phyloP scores from a whole-genome alignment of 2,797 vertebrate species.

The Crossoptilon crossoptilon region DNA sequence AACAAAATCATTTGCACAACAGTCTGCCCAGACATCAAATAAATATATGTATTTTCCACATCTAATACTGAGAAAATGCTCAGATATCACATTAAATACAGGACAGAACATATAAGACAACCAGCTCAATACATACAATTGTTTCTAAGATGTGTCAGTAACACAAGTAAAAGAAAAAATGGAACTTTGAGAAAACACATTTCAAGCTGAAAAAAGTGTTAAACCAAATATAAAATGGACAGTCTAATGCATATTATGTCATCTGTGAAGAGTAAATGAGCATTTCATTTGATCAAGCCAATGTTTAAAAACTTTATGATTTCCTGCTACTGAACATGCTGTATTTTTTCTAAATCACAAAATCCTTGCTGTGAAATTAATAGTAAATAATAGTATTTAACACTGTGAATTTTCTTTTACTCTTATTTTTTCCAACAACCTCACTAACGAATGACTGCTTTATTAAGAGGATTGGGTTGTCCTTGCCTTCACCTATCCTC shows the following conservation, averaged over 20 bases:
- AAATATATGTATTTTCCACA: not conserved
- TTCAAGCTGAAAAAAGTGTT: not conserved
- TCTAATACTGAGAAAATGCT: not conserved
- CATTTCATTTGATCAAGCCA: not conserved
- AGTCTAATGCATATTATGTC: not conserved
- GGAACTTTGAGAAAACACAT: not conserved
- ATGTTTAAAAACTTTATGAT: not conserved
- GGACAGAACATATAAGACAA: not conserved
- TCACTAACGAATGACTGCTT: not conserved
- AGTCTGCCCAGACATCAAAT: not conserved
- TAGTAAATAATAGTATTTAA: not conserved
- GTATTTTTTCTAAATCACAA: constrained; percentile 7
- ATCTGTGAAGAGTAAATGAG: not conserved
- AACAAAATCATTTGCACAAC: not conserved
- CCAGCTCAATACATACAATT: not conserved
- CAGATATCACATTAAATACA: not conserved
- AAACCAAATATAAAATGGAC: not conserved
- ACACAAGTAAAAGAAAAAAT: not conserved
- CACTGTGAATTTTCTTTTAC: not conserved
- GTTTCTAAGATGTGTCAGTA: not conserved
- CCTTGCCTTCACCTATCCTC: not conserved
- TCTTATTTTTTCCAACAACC: not conserved
- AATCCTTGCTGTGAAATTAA: not conserved
- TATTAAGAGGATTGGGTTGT: not conserved
- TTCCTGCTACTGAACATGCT: not conserved